Conservation (phyloP, 2,797 vertebrate species). For the Microctenopoma stevenorrisi region DNA sequence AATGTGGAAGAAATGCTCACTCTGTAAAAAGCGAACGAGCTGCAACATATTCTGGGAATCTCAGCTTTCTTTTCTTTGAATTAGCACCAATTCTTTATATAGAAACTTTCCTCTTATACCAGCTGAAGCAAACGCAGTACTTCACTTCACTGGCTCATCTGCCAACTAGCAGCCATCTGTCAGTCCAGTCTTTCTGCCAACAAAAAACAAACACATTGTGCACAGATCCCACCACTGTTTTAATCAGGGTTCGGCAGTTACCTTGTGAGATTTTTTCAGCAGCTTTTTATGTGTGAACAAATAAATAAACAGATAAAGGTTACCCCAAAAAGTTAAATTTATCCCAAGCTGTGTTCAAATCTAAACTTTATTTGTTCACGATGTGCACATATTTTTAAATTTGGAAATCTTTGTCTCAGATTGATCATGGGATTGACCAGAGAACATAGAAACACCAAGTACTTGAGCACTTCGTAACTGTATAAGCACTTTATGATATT, state of each 20-base stretch:
- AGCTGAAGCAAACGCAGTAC: constrained; percentile 1
- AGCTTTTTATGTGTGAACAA: neutral
- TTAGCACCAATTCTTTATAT: constrained; percentile 2
- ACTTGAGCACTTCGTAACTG: too few species aligned
- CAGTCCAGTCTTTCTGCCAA: constrained; percentile 15
- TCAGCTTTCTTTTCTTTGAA: neutral
- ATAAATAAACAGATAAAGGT: neutral
- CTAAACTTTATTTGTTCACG: neutral
- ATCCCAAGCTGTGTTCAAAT: neutral
- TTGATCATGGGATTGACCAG: neutral
- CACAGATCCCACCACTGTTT: constrained; percentile 11
- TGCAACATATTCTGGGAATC: neutral
- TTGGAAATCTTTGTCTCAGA: too few species aligned
- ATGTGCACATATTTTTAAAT: neutral
- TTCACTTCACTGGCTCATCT: neutral
- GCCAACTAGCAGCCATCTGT: constrained; percentile 23
- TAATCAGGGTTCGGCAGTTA: neutral
- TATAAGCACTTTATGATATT: neutral
- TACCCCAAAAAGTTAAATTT: neutral
- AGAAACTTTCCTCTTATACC: neutral
- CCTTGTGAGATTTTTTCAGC: too few species aligned
- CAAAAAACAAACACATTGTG: constrained; percentile 18
- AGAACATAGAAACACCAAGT: too few species aligned
- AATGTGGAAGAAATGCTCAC: neutral
- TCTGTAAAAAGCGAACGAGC: neutral